Percentiles rank a stretch among this genome's conserved stretches.
phyloP scores from a whole-genome alignment of 2,888 invertebrate species.

The Synergus itoensis region DNA sequence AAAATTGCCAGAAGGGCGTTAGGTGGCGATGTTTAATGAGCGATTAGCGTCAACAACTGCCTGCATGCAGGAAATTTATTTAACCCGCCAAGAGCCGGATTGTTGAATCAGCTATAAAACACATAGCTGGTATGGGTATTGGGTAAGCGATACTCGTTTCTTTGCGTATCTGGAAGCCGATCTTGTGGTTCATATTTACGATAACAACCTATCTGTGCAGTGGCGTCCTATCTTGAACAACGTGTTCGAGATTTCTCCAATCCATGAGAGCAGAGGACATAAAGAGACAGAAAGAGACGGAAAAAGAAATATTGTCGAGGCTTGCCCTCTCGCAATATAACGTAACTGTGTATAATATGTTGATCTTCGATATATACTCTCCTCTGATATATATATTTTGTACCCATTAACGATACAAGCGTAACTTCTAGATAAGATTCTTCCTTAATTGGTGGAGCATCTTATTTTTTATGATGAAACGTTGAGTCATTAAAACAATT shows the following conservation, averaged over 20 bases:
- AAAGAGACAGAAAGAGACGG: not conserved
- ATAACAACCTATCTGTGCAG: conserved; percentile 17
- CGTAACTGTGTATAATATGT: not conserved
- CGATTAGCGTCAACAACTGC: not conserved
- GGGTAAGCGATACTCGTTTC: conserved; percentile 30
- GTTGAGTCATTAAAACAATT: not conserved
- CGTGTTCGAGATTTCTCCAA: conserved; percentile 17
- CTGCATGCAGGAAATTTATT: not conserved
- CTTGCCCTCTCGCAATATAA: not conserved
- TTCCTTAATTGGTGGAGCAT: not conserved
- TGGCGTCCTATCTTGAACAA: conserved; percentile 8
- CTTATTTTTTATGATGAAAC: not conserved
- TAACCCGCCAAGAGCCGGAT: not conserved
- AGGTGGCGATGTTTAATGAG: not conserved
- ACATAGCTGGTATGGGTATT: conserved; percentile 9
- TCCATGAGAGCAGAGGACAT: not conserved
- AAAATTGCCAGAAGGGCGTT: not conserved
- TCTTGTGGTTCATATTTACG: conserved; percentile 35
- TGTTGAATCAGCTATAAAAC: conserved; percentile 22
- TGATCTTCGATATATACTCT: not conserved
- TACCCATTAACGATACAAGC: not conserved
- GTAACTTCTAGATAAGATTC: not conserved
- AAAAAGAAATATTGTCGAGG: not conserved
- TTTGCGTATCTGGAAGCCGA: conserved; percentile 30
- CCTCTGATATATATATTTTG: not conserved